Base-by-base conservation (phyloP, 2,888 invertebrate genomes). In the Nycteola revayana region DNA sequence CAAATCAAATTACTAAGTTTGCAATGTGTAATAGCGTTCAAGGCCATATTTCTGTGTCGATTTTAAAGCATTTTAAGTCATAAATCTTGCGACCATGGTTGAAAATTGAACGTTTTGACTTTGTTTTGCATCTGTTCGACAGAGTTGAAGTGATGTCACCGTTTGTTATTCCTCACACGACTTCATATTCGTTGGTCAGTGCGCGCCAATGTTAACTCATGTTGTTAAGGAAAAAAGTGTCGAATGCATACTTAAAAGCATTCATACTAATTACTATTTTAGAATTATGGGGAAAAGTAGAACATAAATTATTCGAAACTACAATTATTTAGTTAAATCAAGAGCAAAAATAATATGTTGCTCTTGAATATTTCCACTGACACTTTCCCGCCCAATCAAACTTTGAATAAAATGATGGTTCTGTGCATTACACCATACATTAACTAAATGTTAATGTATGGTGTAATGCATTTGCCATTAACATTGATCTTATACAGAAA, bases 101-200 rank as follows among this genome's bases (percentile, higher is more conserved):
- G 32, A 47, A 56, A 60, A 56, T 57, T 36, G 44, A 36, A 40
- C 30, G 44, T 10, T 40, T 37, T 36, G 54, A 62, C 51, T 60
- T 53, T 51, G 62, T n/a, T 66, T 66, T 65, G 65, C 63, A 63
- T 66, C 58, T 57, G 58, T 57, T 59, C 49, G 55, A 58, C 58
- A 60, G 66, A 66, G 66, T 65, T 58, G 65, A 60, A 78, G 76
- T 84, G 84, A 82, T 82, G 85, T 84, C 79, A 84, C 72, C 77
- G 70, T 76, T 81, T 77, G 75, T 84, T 85, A 86, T 83, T 79
- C 77, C 62, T 71, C 56, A 63, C 70, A 45, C 41, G 46, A 53
- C 37, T 49, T 49, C 45, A 67, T 68, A 69, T 74, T 70, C 63
- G 69, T 56, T 70, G 76, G 71, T 67, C 64, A 71, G 60, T 57